These are phyloP conservation scores for Gymnorhina tibicen DNA, from an alignment of 2,113 vertebrate species.

Conservation along the genomic window DNA sequence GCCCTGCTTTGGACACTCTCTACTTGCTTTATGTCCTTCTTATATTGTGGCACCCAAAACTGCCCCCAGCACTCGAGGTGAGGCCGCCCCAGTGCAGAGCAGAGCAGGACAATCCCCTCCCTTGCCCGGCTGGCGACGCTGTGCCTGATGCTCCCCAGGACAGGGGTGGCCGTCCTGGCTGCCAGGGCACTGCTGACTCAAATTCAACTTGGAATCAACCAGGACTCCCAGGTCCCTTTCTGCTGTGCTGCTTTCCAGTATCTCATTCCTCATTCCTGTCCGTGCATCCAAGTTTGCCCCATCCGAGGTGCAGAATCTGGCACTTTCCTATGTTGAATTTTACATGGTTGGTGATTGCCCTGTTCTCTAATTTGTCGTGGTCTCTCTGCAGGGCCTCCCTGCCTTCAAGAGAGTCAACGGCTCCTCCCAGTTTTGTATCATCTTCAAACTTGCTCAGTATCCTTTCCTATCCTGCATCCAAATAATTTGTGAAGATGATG, in stretches of 20 bases:
- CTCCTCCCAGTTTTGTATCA: not conserved
- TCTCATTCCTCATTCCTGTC: not conserved
- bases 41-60: not conserved
- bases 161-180: rapidly evolving
- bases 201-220: rapidly evolving
- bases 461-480: not conserved
- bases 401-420: rapidly evolving
- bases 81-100: not conserved
- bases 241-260: rapidly evolving
- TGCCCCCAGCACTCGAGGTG: rapidly evolving
- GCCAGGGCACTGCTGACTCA: not conserved
- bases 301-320: not conserved
- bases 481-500: not conserved
- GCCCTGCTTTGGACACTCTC: not conserved
- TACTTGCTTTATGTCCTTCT: not conserved
- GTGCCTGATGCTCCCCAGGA: not conserved
- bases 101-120: not conserved
- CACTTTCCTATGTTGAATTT: rapidly evolving
- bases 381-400: not conserved
- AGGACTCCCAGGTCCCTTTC: not conserved
- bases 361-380: not conserved
- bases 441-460: not conserved
- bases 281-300: rapidly evolving
- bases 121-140: rapidly evolving
- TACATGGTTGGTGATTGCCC: rapidly evolving